Evolutionary conservation across 2,797 vertebrate species (phyloP).

Genomic region (Dicrostonyx torquatus): DNA sequence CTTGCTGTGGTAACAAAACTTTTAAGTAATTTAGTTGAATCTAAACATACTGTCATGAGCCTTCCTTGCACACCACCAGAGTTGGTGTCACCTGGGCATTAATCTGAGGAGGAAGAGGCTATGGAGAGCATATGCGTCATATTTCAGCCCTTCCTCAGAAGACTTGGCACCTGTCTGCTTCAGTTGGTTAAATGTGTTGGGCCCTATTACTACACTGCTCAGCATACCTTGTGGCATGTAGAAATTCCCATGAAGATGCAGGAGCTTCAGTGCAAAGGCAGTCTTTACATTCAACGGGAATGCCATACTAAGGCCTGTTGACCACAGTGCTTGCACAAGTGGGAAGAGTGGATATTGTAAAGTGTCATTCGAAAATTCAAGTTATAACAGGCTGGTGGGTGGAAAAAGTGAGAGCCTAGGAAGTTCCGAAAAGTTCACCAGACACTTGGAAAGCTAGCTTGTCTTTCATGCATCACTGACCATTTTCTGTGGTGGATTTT

Average conservation of each 20-base stretch:
- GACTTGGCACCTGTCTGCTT: neutral
- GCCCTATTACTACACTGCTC: neutral
- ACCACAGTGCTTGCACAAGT: neutral
- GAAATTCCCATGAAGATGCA: neutral
- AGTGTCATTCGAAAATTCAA: neutral
- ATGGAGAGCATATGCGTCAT: neutral
- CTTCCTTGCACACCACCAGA: neutral
- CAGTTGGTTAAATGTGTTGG: neutral
- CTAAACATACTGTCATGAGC: neutral
- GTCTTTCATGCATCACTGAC: neutral
- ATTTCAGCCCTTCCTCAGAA: neutral
- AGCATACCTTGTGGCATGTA: neutral
- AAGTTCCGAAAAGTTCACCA: neutral
- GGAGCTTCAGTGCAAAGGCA: neutral
- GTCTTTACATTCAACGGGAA: neutral
- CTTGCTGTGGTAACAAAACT: neutral
- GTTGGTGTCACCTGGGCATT: neutral
- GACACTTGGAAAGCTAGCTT: slow-evolving; percentile 28
- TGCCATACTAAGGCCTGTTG: neutral
- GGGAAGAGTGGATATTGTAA: neutral
- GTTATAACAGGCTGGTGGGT: neutral
- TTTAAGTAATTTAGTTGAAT: neutral
- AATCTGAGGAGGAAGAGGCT: neutral
- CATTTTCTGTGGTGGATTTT: neutral
- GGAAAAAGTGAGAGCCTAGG: neutral